Conservation (phyloP, 2,113 vertebrate genomes). For the Crocuta crocuta region DNA sequence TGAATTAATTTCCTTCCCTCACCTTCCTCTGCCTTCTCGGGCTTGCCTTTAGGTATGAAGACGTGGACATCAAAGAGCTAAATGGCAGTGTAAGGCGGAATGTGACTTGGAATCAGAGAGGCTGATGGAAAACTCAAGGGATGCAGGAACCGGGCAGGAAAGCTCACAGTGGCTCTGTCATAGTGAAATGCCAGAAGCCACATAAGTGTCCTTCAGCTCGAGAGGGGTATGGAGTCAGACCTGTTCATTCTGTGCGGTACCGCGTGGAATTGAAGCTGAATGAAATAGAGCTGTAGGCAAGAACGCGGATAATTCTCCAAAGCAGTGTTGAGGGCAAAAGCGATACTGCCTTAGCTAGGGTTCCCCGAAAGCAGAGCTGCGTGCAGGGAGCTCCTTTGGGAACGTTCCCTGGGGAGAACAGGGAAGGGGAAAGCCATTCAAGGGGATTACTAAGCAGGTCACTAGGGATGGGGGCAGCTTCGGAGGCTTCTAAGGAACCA, state of each 20-base stretch:
- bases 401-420: background rate
- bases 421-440: background rate
- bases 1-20: background rate
- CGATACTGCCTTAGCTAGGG: background rate
- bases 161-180: background rate
- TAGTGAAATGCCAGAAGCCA: accelerated
- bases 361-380: background rate
- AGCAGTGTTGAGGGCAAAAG: background rate
- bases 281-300: background rate
- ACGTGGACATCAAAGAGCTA: background rate
- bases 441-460: background rate
- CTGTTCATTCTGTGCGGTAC: background rate
- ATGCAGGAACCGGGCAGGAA: background rate
- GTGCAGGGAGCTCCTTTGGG: background rate
- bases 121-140: background rate
- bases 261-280: background rate
- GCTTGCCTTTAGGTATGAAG: background rate
- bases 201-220: accelerated
- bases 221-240: background rate
- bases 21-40: background rate
- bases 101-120: background rate
- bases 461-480: background rate
- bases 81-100: accelerated
- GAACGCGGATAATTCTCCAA: background rate
- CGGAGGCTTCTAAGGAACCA: background rate